These are phyloP conservation scores for Ranitomeya imitator DNA, from an alignment of 2,113 vertebrate genomes.

Conservation along the genomic window DNA sequence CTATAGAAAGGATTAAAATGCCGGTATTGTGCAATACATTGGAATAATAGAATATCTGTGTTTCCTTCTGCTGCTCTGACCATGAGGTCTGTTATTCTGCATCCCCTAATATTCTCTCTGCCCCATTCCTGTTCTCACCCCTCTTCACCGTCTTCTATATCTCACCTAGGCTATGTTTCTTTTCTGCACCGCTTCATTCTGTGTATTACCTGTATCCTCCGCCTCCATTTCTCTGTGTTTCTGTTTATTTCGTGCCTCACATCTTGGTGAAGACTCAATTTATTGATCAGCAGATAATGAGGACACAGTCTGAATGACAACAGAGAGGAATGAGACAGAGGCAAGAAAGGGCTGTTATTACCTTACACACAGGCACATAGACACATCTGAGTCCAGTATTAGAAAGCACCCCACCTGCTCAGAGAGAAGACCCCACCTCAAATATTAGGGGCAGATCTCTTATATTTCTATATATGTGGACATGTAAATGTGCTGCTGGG, in stretches of 20 bases:
- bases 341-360: slow-evolving; percentile 41
- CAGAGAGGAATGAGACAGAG: slow-evolving; percentile 52
- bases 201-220: slow-evolving; percentile 40
- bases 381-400: slow-evolving; percentile 14
- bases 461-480: neutral
- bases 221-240: slow-evolving; percentile 41
- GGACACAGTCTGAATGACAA: slow-evolving; percentile 59
- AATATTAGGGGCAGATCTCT: neutral
- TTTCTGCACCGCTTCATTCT: neutral
- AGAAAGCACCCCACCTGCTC: neutral
- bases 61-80: neutral
- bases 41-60: neutral
- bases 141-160: neutral
- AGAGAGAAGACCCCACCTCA: neutral
- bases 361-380: slow-evolving; percentile 41
- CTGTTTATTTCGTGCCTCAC: slow-evolving; percentile 53
- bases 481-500: neutral
- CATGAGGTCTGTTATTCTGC: neutral
- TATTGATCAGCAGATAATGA: slow-evolving; percentile 59
- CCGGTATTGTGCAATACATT: neutral
- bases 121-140: neutral
- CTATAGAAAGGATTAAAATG: neutral
- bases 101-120: neutral
- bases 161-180: slow-evolving; percentile 11
- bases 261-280: slow-evolving; percentile 57